These are phyloP conservation scores for Drosophila miranda DNA, from an alignment of 1,140 invertebrate genomes.

Conservation along the genomic window DNA sequence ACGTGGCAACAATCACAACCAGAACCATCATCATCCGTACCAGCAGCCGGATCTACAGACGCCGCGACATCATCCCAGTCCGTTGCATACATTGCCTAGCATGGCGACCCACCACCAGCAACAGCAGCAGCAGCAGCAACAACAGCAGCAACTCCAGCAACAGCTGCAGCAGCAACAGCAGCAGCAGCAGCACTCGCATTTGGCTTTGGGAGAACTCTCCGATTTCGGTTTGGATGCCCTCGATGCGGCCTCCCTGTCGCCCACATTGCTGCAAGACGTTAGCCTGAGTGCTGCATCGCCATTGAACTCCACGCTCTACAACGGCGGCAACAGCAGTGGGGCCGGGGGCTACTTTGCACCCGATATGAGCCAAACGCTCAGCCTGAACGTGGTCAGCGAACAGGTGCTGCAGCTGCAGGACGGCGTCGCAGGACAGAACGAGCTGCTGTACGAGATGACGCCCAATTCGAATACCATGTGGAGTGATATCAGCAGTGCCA, in stretches of 20 bases:
- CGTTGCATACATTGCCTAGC: conserved; percentile 60
- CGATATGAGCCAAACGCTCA: conserved; percentile 58
- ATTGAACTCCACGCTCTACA: conserved; percentile 48
- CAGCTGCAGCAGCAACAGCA: conserved; percentile 34
- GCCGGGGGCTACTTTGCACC: conserved; percentile 42
- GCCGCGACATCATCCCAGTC: conserved; percentile 62
- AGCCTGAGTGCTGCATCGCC: conserved; percentile 69
- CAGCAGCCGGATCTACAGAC: conserved; percentile 57
- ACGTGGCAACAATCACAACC: conserved; percentile 76
- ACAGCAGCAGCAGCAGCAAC: conserved; percentile 48
- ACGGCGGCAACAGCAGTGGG: conserved; percentile 49
- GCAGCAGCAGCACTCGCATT: conserved; percentile 42
- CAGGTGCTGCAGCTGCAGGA: conserved; percentile 55
- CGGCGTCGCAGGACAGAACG: conserved; percentile 25
- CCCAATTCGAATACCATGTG: conserved; percentile 81
- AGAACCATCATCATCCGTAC: conserved; percentile 70
- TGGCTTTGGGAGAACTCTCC: conserved; percentile 65
- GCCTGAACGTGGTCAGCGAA: conserved; percentile 49
- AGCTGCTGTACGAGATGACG: conserved; percentile 65
- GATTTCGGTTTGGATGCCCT: conserved; percentile 75
- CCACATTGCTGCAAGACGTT: conserved; percentile 76
- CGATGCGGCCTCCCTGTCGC: conserved; percentile 74
- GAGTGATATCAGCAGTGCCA: conserved; percentile 80
- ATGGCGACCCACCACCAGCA: conserved; percentile 64
- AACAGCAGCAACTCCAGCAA: conserved; percentile 44